phyloP scores from a whole-genome alignment of 2,113 vertebrate genomes.

The Zosterops borbonicus region DNA sequence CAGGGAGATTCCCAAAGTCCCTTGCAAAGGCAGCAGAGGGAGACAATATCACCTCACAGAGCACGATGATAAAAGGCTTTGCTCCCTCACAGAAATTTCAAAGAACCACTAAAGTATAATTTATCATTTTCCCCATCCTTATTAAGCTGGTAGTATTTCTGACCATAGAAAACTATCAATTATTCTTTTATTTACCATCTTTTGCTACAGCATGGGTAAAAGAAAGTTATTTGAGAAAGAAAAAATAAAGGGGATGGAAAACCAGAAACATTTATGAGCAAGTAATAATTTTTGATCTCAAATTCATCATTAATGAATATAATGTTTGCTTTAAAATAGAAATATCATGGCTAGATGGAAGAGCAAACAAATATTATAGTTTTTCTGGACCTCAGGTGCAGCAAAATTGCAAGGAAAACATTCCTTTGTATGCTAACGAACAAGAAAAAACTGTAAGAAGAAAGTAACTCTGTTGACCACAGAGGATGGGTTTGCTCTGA shows the following conservation, averaged over 20 bases:
- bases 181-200: not conserved
- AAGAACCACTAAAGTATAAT: not conserved
- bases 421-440: not conserved
- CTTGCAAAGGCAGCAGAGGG: not conserved
- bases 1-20: not conserved
- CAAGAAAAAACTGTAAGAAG: not conserved
- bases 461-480: not conserved
- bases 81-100: not conserved
- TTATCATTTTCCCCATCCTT: not conserved
- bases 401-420: not conserved
- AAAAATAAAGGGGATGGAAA: not conserved
- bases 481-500: not conserved
- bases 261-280: not conserved
- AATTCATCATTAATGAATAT: not conserved
- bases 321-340: not conserved
- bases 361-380: not conserved
- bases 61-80: not conserved
- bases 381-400: not conserved
- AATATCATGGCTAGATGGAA: not conserved
- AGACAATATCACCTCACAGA: not conserved
- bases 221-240: not conserved
- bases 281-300: not conserved
- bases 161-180: not conserved
- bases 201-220: not conserved
- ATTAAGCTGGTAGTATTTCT: not conserved